Evolutionary conservation across 2,888 invertebrate species (phyloP), one percentile per base, ranked within the genome.

Genomic region (Neoaliturus tenellus): DNA sequence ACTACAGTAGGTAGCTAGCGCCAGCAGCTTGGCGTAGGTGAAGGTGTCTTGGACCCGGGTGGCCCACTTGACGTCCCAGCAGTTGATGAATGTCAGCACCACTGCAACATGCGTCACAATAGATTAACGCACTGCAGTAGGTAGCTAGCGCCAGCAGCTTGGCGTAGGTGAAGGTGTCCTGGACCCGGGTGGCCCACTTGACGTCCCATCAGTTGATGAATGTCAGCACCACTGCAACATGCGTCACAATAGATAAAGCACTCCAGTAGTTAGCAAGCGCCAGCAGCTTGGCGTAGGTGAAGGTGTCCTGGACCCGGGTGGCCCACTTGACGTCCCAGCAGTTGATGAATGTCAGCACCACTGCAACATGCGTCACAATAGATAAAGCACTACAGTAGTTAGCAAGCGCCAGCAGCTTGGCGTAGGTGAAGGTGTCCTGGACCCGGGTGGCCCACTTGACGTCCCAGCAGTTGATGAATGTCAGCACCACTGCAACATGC

Each of bases 271-370:
- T 94, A 90, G 97, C 95, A 75, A 99, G 93, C 0, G 99, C 99
- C 81, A 98, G 89, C 0, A 99, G 92, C 91, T 99, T 99, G 84
- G 99, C 99, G 90, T 98, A 98, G 6, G 99, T 99, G 93, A 99
- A 99, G 89, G 98, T 94, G 90, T 99, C 99, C 91, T 99, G 99
- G 0, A 99, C 98, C 86, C 95, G 92, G 1, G 98, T 99, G 0
- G 99, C 98, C 93, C 98, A 98, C 90, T 97, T 97, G 2, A 99
- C 99, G 88, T 98, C 97, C 94, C 97, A 98, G 91, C 99, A 99
- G 92, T 99, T 99, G 88, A 99, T 94, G 90, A 98, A 98, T 0
- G 99, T 98, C 87, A 99, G 92, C 78, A 99, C 93, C 91, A 98
- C 99, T 99, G 93, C 41, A 91, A 91, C 86, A 86, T 31, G 67